phyloP scores from a whole-genome alignment of 1,140 invertebrate genomes.

The Camponotus floridanus region DNA sequence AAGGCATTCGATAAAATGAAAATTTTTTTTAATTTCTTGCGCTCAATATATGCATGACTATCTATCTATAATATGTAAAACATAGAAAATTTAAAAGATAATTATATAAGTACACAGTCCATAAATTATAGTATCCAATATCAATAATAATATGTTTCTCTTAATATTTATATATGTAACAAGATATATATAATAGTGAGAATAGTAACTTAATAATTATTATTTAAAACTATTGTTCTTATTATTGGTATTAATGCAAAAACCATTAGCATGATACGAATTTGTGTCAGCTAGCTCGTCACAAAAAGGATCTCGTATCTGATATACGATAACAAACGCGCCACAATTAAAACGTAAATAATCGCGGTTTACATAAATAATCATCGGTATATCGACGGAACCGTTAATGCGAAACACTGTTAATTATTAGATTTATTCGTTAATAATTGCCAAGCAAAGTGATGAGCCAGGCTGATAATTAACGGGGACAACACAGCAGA shows the following conservation, averaged over 20 bases:
- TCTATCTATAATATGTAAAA: not conserved
- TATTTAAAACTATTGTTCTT: slow-evolving; percentile 25
- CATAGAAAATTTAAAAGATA: not conserved
- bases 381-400: not conserved
- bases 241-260: slow-evolving; percentile 21
- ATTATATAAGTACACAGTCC: not conserved
- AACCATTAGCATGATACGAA: slow-evolving; percentile 36
- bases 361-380: slow-evolving; percentile 62
- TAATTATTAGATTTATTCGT: slow-evolving; percentile 61
- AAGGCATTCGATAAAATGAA: not conserved
- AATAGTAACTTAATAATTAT: slow-evolving; percentile 19
- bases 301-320: not conserved
- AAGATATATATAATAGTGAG: no score
- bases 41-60: not conserved
- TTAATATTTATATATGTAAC: not conserved
- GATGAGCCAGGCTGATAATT: slow-evolving; percentile 46
- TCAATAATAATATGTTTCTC: slow-evolving; percentile 7
- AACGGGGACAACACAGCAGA: slow-evolving; percentile 28
- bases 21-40: not conserved
- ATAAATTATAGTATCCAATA: slow-evolving; percentile 4
- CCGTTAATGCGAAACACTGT: slow-evolving; percentile 48
- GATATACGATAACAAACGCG: slow-evolving; percentile 38
- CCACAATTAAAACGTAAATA: slow-evolving; percentile 60
- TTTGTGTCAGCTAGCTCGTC: not conserved
- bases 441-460: slow-evolving; percentile 51